These are phyloP conservation scores for Oligia fasciuncula DNA, from an alignment of 2,888 invertebrate species.

Conservation along the genomic window DNA sequence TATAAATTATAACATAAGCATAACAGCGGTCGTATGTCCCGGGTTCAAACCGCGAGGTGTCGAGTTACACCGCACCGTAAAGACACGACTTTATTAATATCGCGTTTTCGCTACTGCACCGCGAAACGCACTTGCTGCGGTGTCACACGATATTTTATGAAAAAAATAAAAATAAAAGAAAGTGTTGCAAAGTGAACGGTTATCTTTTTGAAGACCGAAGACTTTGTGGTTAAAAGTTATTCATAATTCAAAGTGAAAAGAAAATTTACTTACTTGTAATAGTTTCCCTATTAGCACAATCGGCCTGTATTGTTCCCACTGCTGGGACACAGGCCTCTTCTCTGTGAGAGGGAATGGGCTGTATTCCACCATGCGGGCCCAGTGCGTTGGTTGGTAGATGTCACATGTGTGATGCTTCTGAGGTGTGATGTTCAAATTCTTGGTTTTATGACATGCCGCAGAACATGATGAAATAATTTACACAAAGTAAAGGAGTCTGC, in stretches of 20 bases:
- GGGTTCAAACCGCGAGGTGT: constrained; percentile 80
- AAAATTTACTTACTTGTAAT: not conserved
- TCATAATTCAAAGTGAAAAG: not conserved
- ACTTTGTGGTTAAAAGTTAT: constrained; percentile 3
- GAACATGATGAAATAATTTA: not conserved
- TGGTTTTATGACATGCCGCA: not conserved
- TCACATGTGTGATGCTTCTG: too few relatives aligned
- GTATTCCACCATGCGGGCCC: too few relatives aligned
- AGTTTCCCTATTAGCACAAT: not conserved
- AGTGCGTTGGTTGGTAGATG: not conserved
- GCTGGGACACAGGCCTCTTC: not conserved
- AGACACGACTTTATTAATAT: constrained; percentile 55
- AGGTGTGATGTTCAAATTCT: not conserved
- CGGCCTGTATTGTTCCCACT: not conserved
- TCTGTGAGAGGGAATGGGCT: not conserved
- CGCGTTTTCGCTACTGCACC: constrained; percentile 59
- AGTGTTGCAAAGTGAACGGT: constrained; percentile 23
- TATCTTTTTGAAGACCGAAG: constrained; percentile 16
- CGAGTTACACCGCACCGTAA: constrained; percentile 69
- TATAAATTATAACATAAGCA: not conserved
- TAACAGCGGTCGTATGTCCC: constrained; percentile 55
- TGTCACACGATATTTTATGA: constrained; percentile 38
- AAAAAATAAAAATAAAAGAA: not conserved
- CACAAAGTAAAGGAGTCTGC: not conserved
- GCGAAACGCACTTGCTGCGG: constrained; percentile 41